These are phyloP conservation scores for Blera fallax DNA, from an alignment of 2,888 invertebrate species.

Conservation along the genomic window DNA sequence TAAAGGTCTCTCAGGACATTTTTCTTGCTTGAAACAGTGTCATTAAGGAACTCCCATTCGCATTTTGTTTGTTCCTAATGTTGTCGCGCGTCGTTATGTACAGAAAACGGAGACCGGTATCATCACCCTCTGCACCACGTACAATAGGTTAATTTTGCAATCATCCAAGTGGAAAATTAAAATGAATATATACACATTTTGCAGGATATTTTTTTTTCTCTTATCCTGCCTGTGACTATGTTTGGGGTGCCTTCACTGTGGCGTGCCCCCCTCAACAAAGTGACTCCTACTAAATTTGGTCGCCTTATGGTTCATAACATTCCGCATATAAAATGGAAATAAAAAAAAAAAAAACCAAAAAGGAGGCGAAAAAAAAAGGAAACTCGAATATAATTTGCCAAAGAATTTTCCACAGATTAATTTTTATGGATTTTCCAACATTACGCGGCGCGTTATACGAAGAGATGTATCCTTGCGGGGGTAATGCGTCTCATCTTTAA, in stretches of 20 bases:
- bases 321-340: conserved; percentile 62
- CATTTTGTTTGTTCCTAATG: conserved; percentile 51
- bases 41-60: conserved; percentile 17
- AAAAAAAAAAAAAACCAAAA: conserved; percentile 36
- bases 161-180: conserved; percentile 82
- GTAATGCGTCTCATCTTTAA: conserved; percentile 53
- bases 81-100: conserved; percentile 79
- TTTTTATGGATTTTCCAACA: conserved; percentile 75
- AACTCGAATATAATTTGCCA: conserved; percentile 72
- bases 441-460: conserved; percentile 56
- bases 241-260: conserved; percentile 5
- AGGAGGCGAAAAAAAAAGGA: conserved; percentile 26
- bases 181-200: conserved; percentile 75
- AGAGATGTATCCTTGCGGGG: conserved; percentile 21
- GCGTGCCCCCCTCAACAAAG: background rate
- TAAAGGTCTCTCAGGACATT: background rate
- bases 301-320: conserved; percentile 72
- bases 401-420: conserved; percentile 76
- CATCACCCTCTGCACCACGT: conserved; percentile 12
- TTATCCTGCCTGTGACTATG: conserved; percentile 5
- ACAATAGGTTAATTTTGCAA: conserved; percentile 81
- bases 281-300: conserved; percentile 62
- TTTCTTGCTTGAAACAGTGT: conserved; percentile 34
- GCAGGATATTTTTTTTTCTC: conserved; percentile 49
- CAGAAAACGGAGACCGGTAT: conserved; percentile 73